Base-by-base conservation (phyloP, 1,140 invertebrate genomes). In the Lordiphosa collinella region DNA sequence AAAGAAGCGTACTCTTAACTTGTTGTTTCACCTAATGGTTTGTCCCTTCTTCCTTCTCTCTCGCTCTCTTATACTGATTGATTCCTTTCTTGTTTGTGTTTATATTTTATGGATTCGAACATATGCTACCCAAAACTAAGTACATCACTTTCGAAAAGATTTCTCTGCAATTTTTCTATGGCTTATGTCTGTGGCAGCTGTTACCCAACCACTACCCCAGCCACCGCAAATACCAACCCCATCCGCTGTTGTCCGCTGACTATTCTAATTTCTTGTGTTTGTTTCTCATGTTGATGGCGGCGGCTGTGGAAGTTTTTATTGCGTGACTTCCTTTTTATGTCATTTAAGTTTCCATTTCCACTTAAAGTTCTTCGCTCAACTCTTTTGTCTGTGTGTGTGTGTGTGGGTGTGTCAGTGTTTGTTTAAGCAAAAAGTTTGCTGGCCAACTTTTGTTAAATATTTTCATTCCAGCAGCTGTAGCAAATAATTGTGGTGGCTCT, bases 381-480 rank as follows among this genome's bases (percentile, higher is more conserved):
- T 29, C 25, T 29, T 29, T 34, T 43, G 32, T 25, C n/a, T 52
- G 8, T 35, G 31, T 41, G 16, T 41, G 52, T 60, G 35, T 61
- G 14, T 67, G 22, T 69, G 34, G 64, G 47, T 67, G 32, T 40
- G 43, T 64, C 16, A 55, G 67, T 84, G 68, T 58, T 69, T 78
- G 67, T 84, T 82, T 72, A 69, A 69, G 75, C 49, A 62, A 69
- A 29, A 82, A 82, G 78, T 82, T 82, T 73, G 59, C 67, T 58
- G 41, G 62, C 59, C 55, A 82, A 82, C 64, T 82, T 82, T 72
- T 69, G 59, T 68, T 72, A 82, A 82, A 82, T 82, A 82, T 78
- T 82, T 82, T 82, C 68, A 78, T 84, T 78, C 72, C 53, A 66
- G 47, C 76, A 78, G 78, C 71, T 84, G 62, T 72, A 82, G 47